Base-by-base conservation (phyloP, 2,797 vertebrate species). In the Alcedo atthis region DNA sequence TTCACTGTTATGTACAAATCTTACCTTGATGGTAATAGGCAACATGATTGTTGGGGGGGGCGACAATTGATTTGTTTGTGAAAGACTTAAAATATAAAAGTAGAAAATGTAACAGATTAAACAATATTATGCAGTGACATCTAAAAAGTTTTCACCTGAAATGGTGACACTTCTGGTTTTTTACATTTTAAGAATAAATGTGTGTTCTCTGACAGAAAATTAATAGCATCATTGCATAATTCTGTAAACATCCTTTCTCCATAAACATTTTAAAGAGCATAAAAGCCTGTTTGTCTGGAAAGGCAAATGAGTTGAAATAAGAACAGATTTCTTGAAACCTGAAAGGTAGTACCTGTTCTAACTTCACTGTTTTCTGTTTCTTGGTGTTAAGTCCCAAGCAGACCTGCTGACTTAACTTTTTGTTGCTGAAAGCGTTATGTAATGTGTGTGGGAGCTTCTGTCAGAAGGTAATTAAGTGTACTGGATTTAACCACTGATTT, bases 401-500 rank as follows among this genome's bases (percentile, higher is more conserved):
- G 78, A 74, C 18, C 59, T 87, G 62, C 76, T 76, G 84, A 28
- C 45, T 74, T 51, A 11, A 64, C 54, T 85, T 88, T 46, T 46
- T 85, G 59, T 80, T 81, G 68, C 81, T 90, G 57, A 68, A 43
- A 43, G 62, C 45, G 68, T 94, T 95, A 42, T 5, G 9, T 89
- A 90, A 85, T 5, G 37, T 87, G 84, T 58, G 86, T 30, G 30
- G 71, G 94, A 81, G 84, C 85, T 92, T 66, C 71, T 94, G 84
- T 90, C 92, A 94, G 37, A 64, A 85, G 61, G 49, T 80, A 67
- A 71, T 85, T 87, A 67, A 64, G 6, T 30, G 58, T 79, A 19
- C 86, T 75, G 71, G 61, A 17, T 89, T 95, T 73, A 62, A 94
- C 79, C 86, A 63, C 81, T 30, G 67, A 61, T 87, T 85, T 95